Evolutionary conservation across 2,113 vertebrate species (phyloP), one percentile per base, ranked within the genome.

Genomic region (Trachemys scripta): DNA sequence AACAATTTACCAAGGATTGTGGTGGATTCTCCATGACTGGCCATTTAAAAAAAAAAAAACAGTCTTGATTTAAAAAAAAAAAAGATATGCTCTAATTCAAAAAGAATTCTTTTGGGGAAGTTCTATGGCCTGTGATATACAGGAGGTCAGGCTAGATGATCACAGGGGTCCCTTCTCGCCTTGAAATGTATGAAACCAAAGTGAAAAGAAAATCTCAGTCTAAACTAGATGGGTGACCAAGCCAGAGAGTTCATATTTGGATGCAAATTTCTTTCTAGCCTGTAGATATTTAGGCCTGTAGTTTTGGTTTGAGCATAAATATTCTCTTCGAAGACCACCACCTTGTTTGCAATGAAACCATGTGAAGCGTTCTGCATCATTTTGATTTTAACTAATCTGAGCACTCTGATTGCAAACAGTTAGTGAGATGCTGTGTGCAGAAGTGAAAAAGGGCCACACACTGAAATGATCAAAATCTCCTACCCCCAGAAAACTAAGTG

Each of bases 241-340:
- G 35, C 62, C 62, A 69, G 10, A n/a, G 29, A 69, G 35, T 69
- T n/a, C 29, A 69, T n/a, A 69, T 17, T 17, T 69, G 17, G 62
- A 69, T 69, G 62, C 29, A 16, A 69, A n/a, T n/a, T n/a, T 69
- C 31, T 69, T 11, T 31, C 62, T 12, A 69, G 35, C 35, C 19
- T 14, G 25, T 35, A 25, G 35, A 25, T 69, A 16, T 69, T 69
- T 69, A 69, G 62, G 78, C 83, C 95, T 88, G 94, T 80, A 97
- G 92, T 92, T 91, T 86, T 19, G 82, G 76, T 94, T 91, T 84
- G 92, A 92, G 72, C 57, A 84, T 83, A 78, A 78, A 84, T 4
- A 57, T 0, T 0, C 10, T 88, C 17, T 29, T 80, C 56, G 31
- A 86, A 79, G 80, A 89, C 88, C 84, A 0, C 7, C 82, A 59